phyloP scores from a whole-genome alignment of 2,797 vertebrate genomes.

The Ctenopoma kingsleyae region DNA sequence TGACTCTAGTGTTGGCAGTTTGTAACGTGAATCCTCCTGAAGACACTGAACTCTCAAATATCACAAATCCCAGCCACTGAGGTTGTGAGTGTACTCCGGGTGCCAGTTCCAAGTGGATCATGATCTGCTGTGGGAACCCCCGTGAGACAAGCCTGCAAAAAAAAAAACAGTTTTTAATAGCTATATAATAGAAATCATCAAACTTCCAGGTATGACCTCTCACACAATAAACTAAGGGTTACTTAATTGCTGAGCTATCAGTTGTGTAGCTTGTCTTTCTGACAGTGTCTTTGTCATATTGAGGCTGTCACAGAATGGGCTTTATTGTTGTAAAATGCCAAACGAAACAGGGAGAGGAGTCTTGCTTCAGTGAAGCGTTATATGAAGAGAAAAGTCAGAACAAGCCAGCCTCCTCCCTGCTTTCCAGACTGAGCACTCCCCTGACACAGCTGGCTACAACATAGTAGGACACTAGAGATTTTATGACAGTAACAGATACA shows the following conservation, averaged over 20 bases:
- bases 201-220: background rate
- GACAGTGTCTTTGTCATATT: conserved; percentile 16
- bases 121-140: too few species aligned
- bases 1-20: too few species aligned
- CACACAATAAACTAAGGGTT: background rate
- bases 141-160: too few species aligned
- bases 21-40: too few species aligned
- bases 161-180: background rate
- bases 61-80: too few species aligned
- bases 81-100: too few species aligned
- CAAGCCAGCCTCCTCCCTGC: conserved; percentile 9
- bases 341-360: conserved; percentile 18
- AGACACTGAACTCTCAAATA: too few species aligned
- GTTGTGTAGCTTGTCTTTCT: conserved; percentile 21
- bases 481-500: conserved; percentile 9
- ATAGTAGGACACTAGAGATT: conserved; percentile 1
- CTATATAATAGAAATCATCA: background rate
- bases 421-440: conserved; percentile 21
- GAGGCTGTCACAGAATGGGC: conserved; percentile 9
- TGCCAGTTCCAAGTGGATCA: too few species aligned
- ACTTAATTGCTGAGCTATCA: background rate
- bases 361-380: conserved; percentile 40
- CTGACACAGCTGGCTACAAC: background rate
- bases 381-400: conserved; percentile 27
- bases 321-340: conserved; percentile 20